Conservation (phyloP, 2,888 invertebrate genomes). For the Magallana nippona region DNA sequence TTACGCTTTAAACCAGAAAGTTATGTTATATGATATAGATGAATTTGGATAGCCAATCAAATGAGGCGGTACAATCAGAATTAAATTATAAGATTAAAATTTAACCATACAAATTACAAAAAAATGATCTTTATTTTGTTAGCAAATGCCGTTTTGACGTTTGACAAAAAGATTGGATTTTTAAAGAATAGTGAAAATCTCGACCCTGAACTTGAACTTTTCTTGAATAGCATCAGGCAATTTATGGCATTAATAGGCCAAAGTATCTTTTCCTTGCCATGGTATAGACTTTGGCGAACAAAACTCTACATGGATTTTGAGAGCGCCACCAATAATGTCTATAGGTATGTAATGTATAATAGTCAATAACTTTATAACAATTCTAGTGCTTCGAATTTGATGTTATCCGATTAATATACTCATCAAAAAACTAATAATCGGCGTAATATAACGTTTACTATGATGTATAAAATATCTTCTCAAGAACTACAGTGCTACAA, state of each 20-base stretch:
- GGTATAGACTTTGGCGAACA: not conserved
- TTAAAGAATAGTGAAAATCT: not conserved
- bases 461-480: too few species aligned
- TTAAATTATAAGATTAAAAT: not conserved
- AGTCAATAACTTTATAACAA: too few species aligned
- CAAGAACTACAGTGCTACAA: too few species aligned
- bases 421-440: too few species aligned
- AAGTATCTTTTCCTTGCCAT: conserved; percentile 25
- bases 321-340: conserved; percentile 6
- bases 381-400: too few species aligned
- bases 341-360: not conserved
- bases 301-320: conserved; percentile 28
- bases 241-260: conserved; percentile 15
- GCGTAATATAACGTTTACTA: too few species aligned
- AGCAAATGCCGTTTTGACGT: conserved; percentile 14
- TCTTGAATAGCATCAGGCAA: not conserved
- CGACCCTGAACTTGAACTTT: conserved; percentile 11
- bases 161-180: conserved; percentile 34
- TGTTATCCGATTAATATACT: too few species aligned
- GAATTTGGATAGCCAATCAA: too few species aligned
- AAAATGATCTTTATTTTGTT: not conserved
- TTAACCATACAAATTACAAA: not conserved
- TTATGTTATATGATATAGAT: too few species aligned
- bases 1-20: not conserved
- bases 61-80: too few species aligned